These are phyloP conservation scores for Amphibalanus amphitrite DNA, from an alignment of 1,140 invertebrate species.

Conservation along the genomic window DNA sequence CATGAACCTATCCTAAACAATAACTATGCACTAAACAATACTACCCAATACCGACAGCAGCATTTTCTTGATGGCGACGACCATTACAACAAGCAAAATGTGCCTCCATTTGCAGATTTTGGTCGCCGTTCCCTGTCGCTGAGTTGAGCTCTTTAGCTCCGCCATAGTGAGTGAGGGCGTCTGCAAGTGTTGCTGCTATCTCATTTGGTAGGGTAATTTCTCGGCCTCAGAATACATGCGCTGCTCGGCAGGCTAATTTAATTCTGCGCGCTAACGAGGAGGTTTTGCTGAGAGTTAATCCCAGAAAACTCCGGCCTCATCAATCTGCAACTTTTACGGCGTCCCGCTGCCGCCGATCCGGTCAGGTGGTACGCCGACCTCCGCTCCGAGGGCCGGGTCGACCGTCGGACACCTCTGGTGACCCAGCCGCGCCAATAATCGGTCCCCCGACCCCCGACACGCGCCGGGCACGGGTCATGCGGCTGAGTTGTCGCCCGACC, in stretches of 20 bases:
- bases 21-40: too few species aligned
- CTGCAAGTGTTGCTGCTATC: not conserved
- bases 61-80: too few species aligned
- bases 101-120: too few species aligned
- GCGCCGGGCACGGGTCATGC: not conserved
- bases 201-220: not conserved
- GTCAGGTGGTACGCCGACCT: not conserved
- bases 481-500: not conserved
- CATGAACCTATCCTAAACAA: too few species aligned
- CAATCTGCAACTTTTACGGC: not conserved
- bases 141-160: too few species aligned
- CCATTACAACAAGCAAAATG: too few species aligned
- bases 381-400: too few species aligned
- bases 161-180: too few species aligned
- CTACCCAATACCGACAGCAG: too few species aligned
- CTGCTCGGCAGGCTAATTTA: not conserved
- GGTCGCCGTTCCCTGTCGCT: too few species aligned
- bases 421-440: not conserved
- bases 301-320: not conserved
- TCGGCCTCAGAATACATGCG: not conserved
- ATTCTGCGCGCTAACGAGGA: not conserved
- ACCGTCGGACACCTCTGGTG: too few species aligned
- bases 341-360: not conserved
- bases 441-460: not conserved
- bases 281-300: not conserved